These are phyloP conservation scores for Aurelia coerulea DNA, from an alignment of 30 jellyfish, hydroid and myxozoan genomes.

Conservation along the genomic window DNA sequence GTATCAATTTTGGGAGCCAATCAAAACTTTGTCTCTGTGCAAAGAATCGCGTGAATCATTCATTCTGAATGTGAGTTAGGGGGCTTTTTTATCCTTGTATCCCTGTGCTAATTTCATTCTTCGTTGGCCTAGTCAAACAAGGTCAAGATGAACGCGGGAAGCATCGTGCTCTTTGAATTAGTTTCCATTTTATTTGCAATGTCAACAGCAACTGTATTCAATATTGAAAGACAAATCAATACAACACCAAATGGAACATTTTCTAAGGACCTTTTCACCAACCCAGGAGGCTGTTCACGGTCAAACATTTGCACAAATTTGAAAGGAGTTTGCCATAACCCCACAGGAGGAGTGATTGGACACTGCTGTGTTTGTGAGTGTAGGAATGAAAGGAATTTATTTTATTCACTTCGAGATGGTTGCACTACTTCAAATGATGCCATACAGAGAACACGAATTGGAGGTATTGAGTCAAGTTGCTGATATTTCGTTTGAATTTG, in stretches of 20 bases:
- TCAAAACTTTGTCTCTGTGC: too few relatives aligned
- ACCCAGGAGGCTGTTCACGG: slow-evolving; percentile 43
- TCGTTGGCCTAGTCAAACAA: background rate
- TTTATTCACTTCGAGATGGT: slow-evolving; percentile 10
- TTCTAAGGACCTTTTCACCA: slow-evolving; percentile 13
- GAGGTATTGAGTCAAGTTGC: background rate
- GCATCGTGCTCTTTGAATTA: too few relatives aligned
- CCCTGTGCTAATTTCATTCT: background rate
- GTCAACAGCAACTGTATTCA: background rate
- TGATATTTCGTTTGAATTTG: too few relatives aligned
- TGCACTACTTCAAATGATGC: slow-evolving; percentile 8
- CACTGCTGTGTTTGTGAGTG: slow-evolving; percentile 41
- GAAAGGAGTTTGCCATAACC: slow-evolving; percentile 2
- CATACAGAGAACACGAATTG: background rate
- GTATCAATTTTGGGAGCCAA: too few relatives aligned
- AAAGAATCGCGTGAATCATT: too few relatives aligned
- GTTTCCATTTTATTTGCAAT: background rate
- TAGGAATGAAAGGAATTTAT: background rate
- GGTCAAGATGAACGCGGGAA: slow-evolving; percentile 16
- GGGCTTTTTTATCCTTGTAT: too few relatives aligned
- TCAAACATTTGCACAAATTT: slow-evolving; percentile 2
- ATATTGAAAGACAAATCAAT: background rate
- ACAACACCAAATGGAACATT: background rate
- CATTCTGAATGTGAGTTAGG: too few relatives aligned
- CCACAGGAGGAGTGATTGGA: background rate